Base-by-base conservation (phyloP, 35 echinoderm and acorn worm genomes). In the Strongylocentrotus purpuratus region DNA sequence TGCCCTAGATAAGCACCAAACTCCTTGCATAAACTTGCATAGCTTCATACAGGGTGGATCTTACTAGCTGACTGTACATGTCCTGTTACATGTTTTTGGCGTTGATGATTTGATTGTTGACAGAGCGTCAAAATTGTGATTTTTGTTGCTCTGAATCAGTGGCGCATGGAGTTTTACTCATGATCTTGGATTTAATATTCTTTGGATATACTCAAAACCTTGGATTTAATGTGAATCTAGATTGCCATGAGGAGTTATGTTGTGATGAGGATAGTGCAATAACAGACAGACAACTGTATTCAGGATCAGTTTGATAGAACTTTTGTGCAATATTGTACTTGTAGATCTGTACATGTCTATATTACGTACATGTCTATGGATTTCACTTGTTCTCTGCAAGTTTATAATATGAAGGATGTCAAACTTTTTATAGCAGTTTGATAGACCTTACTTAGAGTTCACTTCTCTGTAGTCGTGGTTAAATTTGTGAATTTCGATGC, bases 401-500 rank as follows among this genome's bases (percentile, higher is more conserved):
- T 78, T 78, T 7, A 78, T 4, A 8, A 22, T 78, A 22, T 78
- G 7, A n/a, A 78, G 28, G 25, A 78, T 78, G 65, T n/a, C 65
- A 78, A 78, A 78, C 65, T 78, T n/a, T 78, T 78, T 4, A 7
- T n/a, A 78, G 65, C 28, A n/a, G 18, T 78, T 78, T n/a, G 22
- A 7, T 78, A 78, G 65, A 78, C 20, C 87, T 14, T 46, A 89
- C 31, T 89, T 89, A 28, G 33, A 87, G 86, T 32, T 87, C 20
- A 20, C n/a, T 89, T 89, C 45, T 89, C 31, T 20, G 87, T 33
- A 45, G 14, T 89, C 9, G 87, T 28, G 20, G n/a, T 89, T 45
- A 2, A 33, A 89, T 45, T 93, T 93, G 32, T 58, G 65, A 17
- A 32, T 94, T 17, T 94, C 87, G 33, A 95, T 92, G 94, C 92